Base-by-base conservation (phyloP, 2,888 invertebrate genomes). In the Phlogophora meticulosa region DNA sequence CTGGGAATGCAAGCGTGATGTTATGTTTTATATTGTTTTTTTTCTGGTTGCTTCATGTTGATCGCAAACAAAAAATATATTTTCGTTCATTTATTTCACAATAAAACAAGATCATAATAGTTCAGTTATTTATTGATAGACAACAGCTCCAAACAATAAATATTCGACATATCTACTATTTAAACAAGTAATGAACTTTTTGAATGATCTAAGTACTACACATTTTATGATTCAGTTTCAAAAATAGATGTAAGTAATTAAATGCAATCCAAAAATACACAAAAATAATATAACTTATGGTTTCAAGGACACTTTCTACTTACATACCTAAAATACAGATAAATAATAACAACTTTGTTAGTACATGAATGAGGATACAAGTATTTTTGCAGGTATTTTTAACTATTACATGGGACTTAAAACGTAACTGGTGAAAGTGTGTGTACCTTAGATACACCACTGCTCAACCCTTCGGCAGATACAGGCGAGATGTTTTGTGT, bases 231-330 rank as follows among this genome's bases (percentile, higher is more conserved):
- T 73, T 71, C 57, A 52, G 17, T 78, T 78, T 64, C 43, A 58
- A 63, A 78, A 49, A 72, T 48, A n/a, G n/a, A 45, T 53, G 22
- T 22, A 38, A 46, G 28, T 40, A 10, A 49, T 7, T 66, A 68
- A 82, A 83, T 82, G 84, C 84, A 73, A 83, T 45, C 58, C 20
- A 56, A 76, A 84, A 81, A 81, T 82, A 82, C 70, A 40, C 78
- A 70, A 22, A 67, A 55, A 55, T 55, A 38, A 69, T 69, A 40
- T 55, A 67, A 43, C 76, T 66, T 76, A 76, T 61, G 70, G 56
- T 63, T 71, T 2, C 15, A 80, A 76, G 78, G 81, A 65, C 76
- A 77, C 72, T 77, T 78, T 63, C 36, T 20, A 40, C 76, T 76
- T 76, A 28, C 5, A 76, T 13, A 57, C 4, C 76, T 74, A 78